These are phyloP conservation scores for Monodelphis domestica DNA, from an alignment of 2,797 vertebrate genomes.

Conservation along the genomic window DNA sequence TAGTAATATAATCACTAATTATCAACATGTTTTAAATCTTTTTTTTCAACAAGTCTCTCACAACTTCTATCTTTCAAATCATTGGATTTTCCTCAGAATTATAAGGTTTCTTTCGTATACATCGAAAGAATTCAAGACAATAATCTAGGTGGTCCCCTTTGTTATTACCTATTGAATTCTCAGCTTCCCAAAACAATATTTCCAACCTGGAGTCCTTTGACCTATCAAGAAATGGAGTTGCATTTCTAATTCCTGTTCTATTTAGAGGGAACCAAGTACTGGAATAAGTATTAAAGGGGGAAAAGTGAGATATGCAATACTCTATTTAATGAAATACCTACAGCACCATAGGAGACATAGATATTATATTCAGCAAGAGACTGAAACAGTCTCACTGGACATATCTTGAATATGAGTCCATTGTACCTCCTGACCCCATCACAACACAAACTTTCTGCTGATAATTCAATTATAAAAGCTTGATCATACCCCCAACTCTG, in stretches of 20 bases:
- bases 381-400: neutral
- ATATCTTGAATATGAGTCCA: neutral
- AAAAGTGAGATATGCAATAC: neutral
- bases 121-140: slow-evolving; percentile 49
- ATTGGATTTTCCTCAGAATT: slow-evolving; percentile 14
- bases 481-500: neutral
- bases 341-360: neutral
- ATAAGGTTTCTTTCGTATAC: slow-evolving; percentile 11
- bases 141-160: slow-evolving; percentile 10
- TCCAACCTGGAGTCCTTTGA: slow-evolving; percentile 28
- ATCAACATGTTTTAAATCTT: neutral
- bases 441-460: neutral
- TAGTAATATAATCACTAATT: neutral
- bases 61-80: neutral
- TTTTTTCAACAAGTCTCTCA: neutral
- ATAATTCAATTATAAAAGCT: neutral
- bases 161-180: slow-evolving; percentile 26
- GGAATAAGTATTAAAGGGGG: neutral
- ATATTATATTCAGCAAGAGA: neutral
- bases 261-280: neutral
- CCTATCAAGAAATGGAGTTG: slow-evolving; percentile 11
- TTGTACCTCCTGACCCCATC: neutral
- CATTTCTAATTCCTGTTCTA: slow-evolving; percentile 7
- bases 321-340: neutral
- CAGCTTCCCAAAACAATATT: slow-evolving; percentile 6